Base-by-base conservation (phyloP, 2,113 vertebrate species). In the Chascanopsetta lugubris region DNA sequence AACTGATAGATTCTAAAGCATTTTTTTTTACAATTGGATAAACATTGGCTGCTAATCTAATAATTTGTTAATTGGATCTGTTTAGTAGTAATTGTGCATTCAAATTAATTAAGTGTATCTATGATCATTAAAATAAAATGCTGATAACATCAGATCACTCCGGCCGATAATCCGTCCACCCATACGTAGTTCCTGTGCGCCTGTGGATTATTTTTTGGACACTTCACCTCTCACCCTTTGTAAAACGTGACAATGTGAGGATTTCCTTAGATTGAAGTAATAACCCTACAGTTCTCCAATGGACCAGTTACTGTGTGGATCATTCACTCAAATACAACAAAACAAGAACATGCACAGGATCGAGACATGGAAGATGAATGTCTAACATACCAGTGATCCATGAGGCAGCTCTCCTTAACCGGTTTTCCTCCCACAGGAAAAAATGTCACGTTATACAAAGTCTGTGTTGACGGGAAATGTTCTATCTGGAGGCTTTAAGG, bases 211-310 rank as follows among this genome's bases (percentile, higher is more conserved):
- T 88, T 84, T 86, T 71, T 75, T 79, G 75, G 20, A 60, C 38
- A 45, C 15, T 3, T 46, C 53, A 73, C 65, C 62, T 77, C 45
- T 84, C 47, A 57, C 46, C 57, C 71, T 83, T 80, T 82, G 83
- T 86, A 77, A 77, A 63, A 17, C 43, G 55, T 26, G 9, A 89
- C 87, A 90, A 87, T 84, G 76, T 80, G 76, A 86, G 86, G 87
- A 89, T 89, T 87, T 89, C 86, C 86, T 91, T 61, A 61, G 46
- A 51, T 40, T 81, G 56, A 73, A 25, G 32, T 48, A 75, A 50
- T 46, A 72, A 57, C 50, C 45, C 27, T 45, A 50, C 63, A 29
- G 24, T 50, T 8, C 18, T 45, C 9, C 4, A 29, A 25, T n/a
- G 20, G 36, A 26, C 43, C 34, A 38, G 27, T 8, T 18, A 40